Base-by-base conservation (phyloP, 2,113 vertebrate species). In the Rhabdomys dilectus region DNA sequence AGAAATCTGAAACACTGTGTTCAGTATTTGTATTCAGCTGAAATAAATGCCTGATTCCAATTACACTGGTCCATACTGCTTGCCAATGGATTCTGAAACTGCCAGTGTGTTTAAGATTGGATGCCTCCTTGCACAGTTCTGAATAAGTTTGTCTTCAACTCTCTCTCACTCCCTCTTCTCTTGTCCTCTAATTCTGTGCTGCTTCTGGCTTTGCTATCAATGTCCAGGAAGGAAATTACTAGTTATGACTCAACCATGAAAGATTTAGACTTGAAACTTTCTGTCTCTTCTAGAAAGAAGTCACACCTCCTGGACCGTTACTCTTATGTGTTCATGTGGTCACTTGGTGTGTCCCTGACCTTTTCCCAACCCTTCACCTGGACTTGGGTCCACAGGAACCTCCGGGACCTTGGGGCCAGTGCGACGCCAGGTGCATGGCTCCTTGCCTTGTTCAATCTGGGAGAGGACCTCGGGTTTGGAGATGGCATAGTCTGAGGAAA, bases 381-480 rank as follows among this genome's bases (percentile, higher is more conserved):
- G 94, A 94, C 96, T 98, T 1, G 96, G 97, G 88, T 97, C 97
- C 96, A 91, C 91, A 15, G 89, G 97, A 53, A 96, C 96, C 11
- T 97, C 96, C 0, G 94, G 96, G 88, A 96, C 86, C 84, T 97
- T 97, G 60, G 96, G 89, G 68, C 88, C 88, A 0, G 5, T 1
- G 3, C 78, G 93, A 6, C 95, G 94, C 96, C 95, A 97, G 3
- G 0, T 3, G 53, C 98, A 97, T 0, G 97, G 96, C 39, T 98
- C 98, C 88, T 98, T 97, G 19, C 96, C 98, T 34, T 91, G 97
- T 29, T 98, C 98, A 0, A 87, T 88, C 42, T 95, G 97, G 89
- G 98, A 97, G n/a, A 98, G 96, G 31, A 98, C 93, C 56, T 97
- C 97, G 0, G 98, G 97, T 58, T 98, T 98, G 97, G 98, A 97